Conservation (phyloP, 2,797 vertebrate genomes). For the Carduelis carduelis region DNA sequence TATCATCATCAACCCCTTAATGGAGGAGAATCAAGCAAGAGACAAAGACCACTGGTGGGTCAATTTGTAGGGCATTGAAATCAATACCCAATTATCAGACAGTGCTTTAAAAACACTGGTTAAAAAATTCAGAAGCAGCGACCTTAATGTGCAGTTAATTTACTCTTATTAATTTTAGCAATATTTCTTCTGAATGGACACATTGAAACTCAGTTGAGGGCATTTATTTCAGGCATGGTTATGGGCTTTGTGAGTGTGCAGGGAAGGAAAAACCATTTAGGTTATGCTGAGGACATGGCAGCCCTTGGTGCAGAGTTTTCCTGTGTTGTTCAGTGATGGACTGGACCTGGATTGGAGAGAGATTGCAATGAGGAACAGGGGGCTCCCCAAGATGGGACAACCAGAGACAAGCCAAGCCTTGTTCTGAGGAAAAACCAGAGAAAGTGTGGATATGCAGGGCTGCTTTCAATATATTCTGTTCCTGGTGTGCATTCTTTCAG, state of each 20-base stretch:
- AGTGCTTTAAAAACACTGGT: neutral
- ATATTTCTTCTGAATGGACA: neutral
- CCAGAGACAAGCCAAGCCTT: neutral
- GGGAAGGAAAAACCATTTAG: neutral
- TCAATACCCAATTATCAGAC: constrained; percentile 31
- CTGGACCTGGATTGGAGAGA: neutral
- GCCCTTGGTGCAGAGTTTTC: neutral
- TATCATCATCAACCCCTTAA: neutral
- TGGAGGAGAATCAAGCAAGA: neutral
- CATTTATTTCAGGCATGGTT: neutral
- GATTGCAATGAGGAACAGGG: accelerated
- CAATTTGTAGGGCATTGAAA: neutral
- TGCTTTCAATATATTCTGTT: neutral
- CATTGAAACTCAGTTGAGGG: neutral
- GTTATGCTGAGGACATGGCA: neutral
- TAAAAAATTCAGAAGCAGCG: neutral
- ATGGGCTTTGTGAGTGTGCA: neutral
- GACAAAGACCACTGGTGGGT: neutral
- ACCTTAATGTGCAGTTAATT: constrained; percentile 15
- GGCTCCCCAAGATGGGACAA: neutral
- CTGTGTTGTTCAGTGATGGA: neutral
- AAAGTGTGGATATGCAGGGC: neutral
- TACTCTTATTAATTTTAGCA: neutral
- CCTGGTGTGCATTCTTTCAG: neutral
- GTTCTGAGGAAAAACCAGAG: neutral